phyloP scores from a whole-genome alignment of 2,888 invertebrate species.

The Microplitis manilae region DNA sequence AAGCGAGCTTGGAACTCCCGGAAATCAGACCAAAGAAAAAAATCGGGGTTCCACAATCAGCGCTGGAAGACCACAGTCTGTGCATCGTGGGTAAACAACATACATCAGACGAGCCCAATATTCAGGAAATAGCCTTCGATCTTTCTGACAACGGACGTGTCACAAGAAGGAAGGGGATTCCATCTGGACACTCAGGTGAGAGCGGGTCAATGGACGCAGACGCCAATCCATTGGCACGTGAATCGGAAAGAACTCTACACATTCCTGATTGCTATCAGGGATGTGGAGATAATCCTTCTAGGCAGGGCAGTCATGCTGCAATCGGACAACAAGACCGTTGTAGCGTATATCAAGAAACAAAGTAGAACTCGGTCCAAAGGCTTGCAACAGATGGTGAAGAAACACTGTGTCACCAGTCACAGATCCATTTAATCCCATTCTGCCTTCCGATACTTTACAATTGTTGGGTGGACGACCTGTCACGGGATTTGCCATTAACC shows the following conservation, averaged over 20 bases:
- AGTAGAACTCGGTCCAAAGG: constrained; percentile 12
- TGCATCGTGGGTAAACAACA: constrained; percentile 29
- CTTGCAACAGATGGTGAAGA: constrained; percentile 1
- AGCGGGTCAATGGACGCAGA: constrained; percentile 28
- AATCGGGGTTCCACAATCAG: neutral
- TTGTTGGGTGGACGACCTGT: neutral
- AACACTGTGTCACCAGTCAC: neutral
- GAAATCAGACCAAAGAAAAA: neutral
- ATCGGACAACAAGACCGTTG: constrained; percentile 29
- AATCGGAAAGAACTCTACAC: constrained; percentile 34
- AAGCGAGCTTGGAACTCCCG: constrained; percentile 20
- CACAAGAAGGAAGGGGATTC: constrained; percentile 32
- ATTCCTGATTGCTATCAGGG: constrained; percentile 25
- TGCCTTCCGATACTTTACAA: constrained; percentile 27
- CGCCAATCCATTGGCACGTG: constrained; percentile 27
- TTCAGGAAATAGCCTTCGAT: neutral
- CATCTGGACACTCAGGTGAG: constrained; percentile 11
- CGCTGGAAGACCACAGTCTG: constrained; percentile 23
- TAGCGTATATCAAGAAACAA: constrained; percentile 21
- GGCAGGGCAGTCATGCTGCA: constrained; percentile 31
- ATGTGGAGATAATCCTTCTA: constrained; percentile 1
- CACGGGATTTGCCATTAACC: neutral
- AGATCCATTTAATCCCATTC: constrained; percentile 1
- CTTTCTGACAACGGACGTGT: constrained; percentile 37
- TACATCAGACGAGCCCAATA: constrained; percentile 1